phyloP scores from a whole-genome alignment of 1,140 invertebrate genomes.

The Brachionus plicatilis region DNA sequence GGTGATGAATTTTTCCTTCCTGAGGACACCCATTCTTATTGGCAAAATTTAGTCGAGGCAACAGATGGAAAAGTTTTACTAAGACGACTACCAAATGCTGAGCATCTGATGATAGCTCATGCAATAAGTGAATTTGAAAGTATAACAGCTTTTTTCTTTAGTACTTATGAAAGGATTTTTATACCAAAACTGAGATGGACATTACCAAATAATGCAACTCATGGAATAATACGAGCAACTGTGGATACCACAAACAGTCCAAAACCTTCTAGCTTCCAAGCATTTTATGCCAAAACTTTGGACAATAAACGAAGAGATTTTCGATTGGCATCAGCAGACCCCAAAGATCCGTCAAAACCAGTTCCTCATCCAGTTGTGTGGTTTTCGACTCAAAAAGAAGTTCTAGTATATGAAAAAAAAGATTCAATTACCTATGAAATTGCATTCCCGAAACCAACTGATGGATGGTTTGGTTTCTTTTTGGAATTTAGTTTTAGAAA shows the following conservation, averaged over 20 bases:
- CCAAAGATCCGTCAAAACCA: not conserved
- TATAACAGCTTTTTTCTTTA: constrained; percentile 45
- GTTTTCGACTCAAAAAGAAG: not conserved
- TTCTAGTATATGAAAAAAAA: not conserved
- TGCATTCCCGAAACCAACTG: constrained; percentile 42
- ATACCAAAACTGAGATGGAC: constrained; percentile 29
- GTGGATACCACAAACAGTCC: not conserved
- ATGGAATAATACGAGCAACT: constrained; percentile 14
- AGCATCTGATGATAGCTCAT: constrained; percentile 47
- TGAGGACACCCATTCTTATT: constrained; percentile 50
- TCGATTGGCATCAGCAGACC: not conserved
- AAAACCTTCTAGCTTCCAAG: not conserved
- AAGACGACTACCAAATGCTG: constrained; percentile 46
- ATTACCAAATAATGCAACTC: not conserved
- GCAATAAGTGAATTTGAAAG: constrained; percentile 44
- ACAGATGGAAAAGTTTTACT: constrained; percentile 40
- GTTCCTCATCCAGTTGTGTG: not conserved
- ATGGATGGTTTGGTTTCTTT: constrained; percentile 47
- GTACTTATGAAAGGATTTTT: constrained; percentile 41
- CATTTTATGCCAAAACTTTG: constrained; percentile 5
- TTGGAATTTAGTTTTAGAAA: constrained; percentile 46
- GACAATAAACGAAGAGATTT: constrained; percentile 18
- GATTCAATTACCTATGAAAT: not conserved
- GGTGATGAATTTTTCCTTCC: constrained; percentile 52
- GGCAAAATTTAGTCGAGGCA: constrained; percentile 44